Evolutionary conservation across 37 sponge, comb jelly and placozoan species (phyloP).

Genomic region (Agelas oroides): DNA sequence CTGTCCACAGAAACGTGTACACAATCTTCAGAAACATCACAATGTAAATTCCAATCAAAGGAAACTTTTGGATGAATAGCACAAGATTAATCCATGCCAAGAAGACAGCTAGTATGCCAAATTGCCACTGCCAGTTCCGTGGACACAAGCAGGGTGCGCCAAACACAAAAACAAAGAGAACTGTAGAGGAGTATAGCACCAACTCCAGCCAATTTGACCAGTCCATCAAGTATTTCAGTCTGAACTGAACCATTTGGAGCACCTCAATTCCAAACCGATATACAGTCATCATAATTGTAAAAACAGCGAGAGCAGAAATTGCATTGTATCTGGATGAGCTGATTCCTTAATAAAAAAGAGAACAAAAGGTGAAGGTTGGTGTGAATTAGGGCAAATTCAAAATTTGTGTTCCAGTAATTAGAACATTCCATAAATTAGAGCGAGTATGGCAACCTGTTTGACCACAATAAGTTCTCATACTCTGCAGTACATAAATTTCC

Average conservation of each 20-base stretch:
- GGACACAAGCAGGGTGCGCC: conserved; percentile 41
- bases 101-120: conserved; percentile 86
- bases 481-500: no score
- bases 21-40: conserved; percentile 95
- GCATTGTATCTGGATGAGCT: no score
- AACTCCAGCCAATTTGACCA: conserved; percentile 71
- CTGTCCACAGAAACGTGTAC: conserved; percentile 83
- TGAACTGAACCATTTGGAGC: conserved; percentile 60
- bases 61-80: conserved; percentile 77
- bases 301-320: conserved; percentile 16
- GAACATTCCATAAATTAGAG: no score
- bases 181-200: conserved; percentile 26
- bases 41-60: conserved; percentile 91
- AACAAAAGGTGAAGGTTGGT: no score
- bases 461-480: no score
- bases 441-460: no score
- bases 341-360: no score
- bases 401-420: no score
- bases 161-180: conserved; percentile 54
- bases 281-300: conserved; percentile 52
- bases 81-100: conserved; percentile 90
- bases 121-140: conserved; percentile 82
- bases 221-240: conserved; percentile 49
- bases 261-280: conserved; percentile 59
- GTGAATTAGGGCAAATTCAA: no score